Base-by-base conservation (phyloP, 2,888 invertebrate genomes). In the Hylaea fasciaria region DNA sequence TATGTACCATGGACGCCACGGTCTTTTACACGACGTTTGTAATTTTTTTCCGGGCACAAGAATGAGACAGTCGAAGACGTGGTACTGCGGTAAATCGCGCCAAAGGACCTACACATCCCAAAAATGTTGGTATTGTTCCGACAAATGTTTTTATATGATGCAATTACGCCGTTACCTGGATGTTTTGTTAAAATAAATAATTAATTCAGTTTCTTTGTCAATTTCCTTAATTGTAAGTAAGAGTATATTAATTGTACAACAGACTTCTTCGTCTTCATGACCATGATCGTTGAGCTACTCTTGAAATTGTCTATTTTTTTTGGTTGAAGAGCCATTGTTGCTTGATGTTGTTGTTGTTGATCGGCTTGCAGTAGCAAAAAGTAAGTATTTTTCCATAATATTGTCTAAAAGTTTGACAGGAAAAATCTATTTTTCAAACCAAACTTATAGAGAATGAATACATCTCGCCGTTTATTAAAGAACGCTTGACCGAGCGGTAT, bases 11-110 rank as follows among this genome's bases (percentile, higher is more conserved):
- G 73, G 74, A 74, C 77, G 70, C 75, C 69, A 74, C 74, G 65
- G 70, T 75, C 74, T 80, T 32, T 86, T 84, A 86, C 71, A 78
- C 82, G 78, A 81, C 64, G 77, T 72, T 80, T 82, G 74, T 77
- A 72, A 80, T 85, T 77, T 71, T n/a, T 80, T 79, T 76, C 72
- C 75, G 60, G 76, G 71, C 69, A 43, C 65, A 73, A 74, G 77
- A 79, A 83, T 76, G 72, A 71, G 69, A 72, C 65, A 61, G 64
- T 66, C 61, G 64, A 55, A 65, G 72, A 63, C 17, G 40, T n/a
- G 41, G 53, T 37, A 54, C 48, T 28, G 62, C 39, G 52, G 51
- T 37, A 52, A 57, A 57, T 62, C 35, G 41, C 50, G 44, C 45
- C 62, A 58, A 62, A 57, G 61, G 28, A 32, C 32, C 32, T 32